These are phyloP conservation scores for Brevimyrus niger DNA, from an alignment of 2,113 vertebrate species.

Conservation along the genomic window DNA sequence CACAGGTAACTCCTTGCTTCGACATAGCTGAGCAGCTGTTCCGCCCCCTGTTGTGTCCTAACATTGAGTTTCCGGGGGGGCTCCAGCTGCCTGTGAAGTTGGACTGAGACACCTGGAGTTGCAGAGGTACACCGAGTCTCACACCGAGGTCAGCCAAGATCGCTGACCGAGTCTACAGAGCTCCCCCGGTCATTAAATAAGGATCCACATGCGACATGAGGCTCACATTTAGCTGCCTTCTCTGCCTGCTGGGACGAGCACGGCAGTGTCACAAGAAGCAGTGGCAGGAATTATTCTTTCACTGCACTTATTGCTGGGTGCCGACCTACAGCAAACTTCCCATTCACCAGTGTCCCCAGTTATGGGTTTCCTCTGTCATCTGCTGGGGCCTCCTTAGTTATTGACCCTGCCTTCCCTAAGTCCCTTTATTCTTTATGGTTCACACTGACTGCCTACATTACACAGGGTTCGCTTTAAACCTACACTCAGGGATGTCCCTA, in stretches of 20 bases:
- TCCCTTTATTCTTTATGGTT: constrained; percentile 18
- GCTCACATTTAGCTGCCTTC: neutral
- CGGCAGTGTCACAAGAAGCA: neutral
- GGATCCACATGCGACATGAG: neutral
- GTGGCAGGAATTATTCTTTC: neutral
- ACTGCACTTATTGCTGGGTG: neutral
- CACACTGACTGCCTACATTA: constrained; percentile 24
- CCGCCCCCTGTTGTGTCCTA: neutral
- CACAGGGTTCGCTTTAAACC: constrained; percentile 1
- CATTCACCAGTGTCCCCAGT: neutral
- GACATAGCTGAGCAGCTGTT: neutral
- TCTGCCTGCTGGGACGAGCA: neutral
- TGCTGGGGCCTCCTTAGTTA: neutral
- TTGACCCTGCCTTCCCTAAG: constrained; percentile 15
- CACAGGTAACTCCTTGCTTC: neutral
- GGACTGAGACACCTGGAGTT: neutral
- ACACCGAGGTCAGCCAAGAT: constrained; percentile 13
- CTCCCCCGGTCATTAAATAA: neutral
- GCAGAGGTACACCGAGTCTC: no score
- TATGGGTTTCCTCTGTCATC: neutral
- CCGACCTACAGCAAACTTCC: neutral
- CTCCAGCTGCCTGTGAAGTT: neutral
- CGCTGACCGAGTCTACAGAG: constrained; percentile 21
- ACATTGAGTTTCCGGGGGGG: neutral
- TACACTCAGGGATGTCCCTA: neutral